Conservation (phyloP, 2,113 vertebrate genomes). For the Trinectes maculatus region DNA sequence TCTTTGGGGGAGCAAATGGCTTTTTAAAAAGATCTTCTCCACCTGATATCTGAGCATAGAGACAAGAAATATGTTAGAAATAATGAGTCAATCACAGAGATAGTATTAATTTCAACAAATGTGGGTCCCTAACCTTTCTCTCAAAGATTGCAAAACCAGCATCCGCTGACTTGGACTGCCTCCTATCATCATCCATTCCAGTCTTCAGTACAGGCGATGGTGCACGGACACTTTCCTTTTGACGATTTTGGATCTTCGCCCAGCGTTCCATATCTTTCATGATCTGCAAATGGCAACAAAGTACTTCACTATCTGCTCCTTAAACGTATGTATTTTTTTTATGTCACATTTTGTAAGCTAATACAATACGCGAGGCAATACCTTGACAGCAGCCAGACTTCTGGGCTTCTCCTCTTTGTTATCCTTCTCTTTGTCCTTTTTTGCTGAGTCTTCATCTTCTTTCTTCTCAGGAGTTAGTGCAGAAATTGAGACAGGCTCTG, state of each 20-base stretch:
- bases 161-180: conserved; percentile 83
- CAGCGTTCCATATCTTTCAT: conserved; percentile 89
- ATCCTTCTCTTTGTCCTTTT: conserved; percentile 79
- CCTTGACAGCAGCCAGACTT: conserved; percentile 85
- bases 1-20: conserved; percentile 88
- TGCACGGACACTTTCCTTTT: conserved; percentile 81
- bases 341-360: not conserved
- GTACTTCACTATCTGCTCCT: not conserved
- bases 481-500: conserved; percentile 7
- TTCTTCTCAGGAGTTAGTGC: conserved; percentile 60
- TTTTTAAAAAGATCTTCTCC: conserved; percentile 96
- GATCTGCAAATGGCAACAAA: conserved; percentile 71
- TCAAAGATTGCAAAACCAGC: conserved; percentile 85
- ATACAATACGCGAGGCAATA: conserved; percentile 22
- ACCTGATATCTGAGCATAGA: conserved; percentile 68
- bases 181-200: conserved; percentile 73
- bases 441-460: conserved; percentile 75
- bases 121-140: conserved; percentile 77
- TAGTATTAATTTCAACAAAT: not conserved
- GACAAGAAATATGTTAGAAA: conserved; percentile 2
- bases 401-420: conserved; percentile 81
- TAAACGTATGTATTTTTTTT: not conserved
- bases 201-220: conserved; percentile 75
- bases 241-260: conserved; percentile 86
- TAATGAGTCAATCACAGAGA: not conserved